Evolutionary conservation across 1,140 invertebrate species (phyloP).

Genomic region (Pseudomyrmex flavicornis): DNA sequence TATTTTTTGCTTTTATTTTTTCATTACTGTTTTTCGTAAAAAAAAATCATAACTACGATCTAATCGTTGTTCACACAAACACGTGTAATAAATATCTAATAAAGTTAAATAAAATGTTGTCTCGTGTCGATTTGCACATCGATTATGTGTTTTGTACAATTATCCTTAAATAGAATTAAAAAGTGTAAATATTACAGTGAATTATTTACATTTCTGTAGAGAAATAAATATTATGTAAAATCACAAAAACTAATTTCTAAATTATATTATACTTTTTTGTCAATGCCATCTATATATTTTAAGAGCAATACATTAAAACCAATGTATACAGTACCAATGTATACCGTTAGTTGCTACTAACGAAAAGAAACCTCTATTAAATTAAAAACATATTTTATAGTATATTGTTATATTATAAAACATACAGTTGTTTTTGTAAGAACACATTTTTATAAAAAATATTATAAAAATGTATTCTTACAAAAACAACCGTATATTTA

Average conservation of each 20-base stretch:
- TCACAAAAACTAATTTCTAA: background rate
- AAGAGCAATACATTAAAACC: background rate
- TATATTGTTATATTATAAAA: conserved; percentile 17
- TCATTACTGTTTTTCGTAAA: background rate
- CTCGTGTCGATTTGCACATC: too few species aligned
- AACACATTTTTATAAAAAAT: too few species aligned
- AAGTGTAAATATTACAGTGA: too few species aligned
- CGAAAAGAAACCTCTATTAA: too few species aligned
- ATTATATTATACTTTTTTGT: background rate
- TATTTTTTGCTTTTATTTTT: conserved; percentile 8
- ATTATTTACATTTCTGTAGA: too few species aligned
- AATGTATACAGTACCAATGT: background rate
- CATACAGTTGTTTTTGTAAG: too few species aligned
- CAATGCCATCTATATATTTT: conserved; percentile 28
- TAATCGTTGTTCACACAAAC: background rate
- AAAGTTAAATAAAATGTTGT: too few species aligned
- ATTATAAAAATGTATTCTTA: background rate
- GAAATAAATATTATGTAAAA: background rate
- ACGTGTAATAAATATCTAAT: too few species aligned
- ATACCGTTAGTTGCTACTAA: background rate
- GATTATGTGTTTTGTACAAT: too few species aligned
- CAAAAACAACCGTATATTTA: background rate
- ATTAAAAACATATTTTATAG: background rate
- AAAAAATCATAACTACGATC: background rate
- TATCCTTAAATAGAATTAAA: too few species aligned